Conservation (phyloP, 2,888 invertebrate species). For the Congeria kusceri region DNA sequence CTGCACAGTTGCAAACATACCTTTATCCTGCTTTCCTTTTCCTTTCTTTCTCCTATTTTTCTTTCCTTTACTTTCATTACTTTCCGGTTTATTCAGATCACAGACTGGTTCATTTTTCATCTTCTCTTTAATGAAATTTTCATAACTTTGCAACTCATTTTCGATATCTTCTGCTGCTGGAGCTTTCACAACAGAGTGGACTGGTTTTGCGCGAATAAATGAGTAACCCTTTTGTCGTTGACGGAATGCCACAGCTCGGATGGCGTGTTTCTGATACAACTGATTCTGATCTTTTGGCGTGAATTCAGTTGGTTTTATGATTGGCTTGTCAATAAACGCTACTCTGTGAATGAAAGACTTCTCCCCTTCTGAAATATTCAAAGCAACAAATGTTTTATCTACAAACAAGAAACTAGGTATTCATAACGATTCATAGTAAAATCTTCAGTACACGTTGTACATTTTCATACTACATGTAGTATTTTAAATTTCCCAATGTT, state of each 20-base stretch:
- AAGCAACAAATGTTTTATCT: not conserved
- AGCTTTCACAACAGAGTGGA: conserved; percentile 14
- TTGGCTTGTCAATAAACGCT: conserved; percentile 77
- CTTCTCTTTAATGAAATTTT: conserved; percentile 13
- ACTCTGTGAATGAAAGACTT: conserved; percentile 66
- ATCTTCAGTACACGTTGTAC: too few relatives aligned
- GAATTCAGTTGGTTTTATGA: conserved; percentile 53
- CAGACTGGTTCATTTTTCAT: not conserved
- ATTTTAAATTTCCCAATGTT: too few relatives aligned
- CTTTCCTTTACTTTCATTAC: conserved; percentile 6
- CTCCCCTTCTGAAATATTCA: conserved; percentile 61
- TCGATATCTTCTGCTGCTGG: conserved; percentile 26
- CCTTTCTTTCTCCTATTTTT: conserved; percentile 11
- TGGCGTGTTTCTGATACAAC: conserved; percentile 72
- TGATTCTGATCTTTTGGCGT: conserved; percentile 68
- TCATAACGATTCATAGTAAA: too few relatives aligned
- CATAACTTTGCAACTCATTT: conserved; percentile 23
- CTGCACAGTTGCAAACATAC: conserved; percentile 61
- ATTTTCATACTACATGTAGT: too few relatives aligned
- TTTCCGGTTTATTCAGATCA: conserved; percentile 1
- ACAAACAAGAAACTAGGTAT: too few relatives aligned
- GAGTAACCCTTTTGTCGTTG: conserved; percentile 23
- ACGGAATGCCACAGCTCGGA: conserved; percentile 61
- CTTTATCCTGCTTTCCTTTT: conserved; percentile 28
- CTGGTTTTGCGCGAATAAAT: conserved; percentile 51